A percentile compares a stretch with the other conserved stretches of the same genome.
Conservation (phyloP, 2,797 vertebrate species). For the Knipowitschia caucasica region DNA sequence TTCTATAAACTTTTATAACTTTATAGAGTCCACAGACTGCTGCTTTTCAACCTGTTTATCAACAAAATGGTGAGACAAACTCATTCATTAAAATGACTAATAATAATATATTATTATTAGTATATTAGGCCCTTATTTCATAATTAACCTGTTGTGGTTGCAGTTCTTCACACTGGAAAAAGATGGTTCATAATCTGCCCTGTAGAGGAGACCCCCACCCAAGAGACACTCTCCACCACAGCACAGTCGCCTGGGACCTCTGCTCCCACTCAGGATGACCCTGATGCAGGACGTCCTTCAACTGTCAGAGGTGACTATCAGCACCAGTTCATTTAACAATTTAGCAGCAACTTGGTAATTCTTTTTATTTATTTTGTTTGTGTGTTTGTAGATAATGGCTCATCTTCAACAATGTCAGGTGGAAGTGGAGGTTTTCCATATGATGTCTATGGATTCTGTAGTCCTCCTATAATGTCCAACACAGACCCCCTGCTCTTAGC, state of each 20-base stretch:
- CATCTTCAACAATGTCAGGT: slow-evolving; percentile 75
- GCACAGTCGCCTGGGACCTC: slow-evolving; percentile 64
- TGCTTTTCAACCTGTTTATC: slow-evolving; percentile 84
- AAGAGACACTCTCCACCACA: slow-evolving; percentile 72
- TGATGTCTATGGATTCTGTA: slow-evolving; percentile 73
- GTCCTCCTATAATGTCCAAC: slow-evolving; percentile 72
- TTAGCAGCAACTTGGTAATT: too few species aligned
- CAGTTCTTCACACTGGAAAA: slow-evolving; percentile 96
- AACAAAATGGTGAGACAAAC: slow-evolving; percentile 87
- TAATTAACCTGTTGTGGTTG: slow-evolving; percentile 5
- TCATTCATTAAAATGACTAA: not conserved
- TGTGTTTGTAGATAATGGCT: slow-evolving; percentile 69
- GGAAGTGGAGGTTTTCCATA: slow-evolving; percentile 72
- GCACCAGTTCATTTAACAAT: too few species aligned
- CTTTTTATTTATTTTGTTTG: too few species aligned
- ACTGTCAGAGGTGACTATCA: slow-evolving; percentile 67
- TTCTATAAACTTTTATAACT: slow-evolving; percentile 18
- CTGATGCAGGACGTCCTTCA: slow-evolving; percentile 59
- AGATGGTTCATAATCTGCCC: slow-evolving; percentile 99
- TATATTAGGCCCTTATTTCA: not conserved
- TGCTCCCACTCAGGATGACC: slow-evolving; percentile 59
- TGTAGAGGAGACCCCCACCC: slow-evolving; percentile 87
- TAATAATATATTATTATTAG: not conserved
- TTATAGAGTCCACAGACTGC: slow-evolving; percentile 73
- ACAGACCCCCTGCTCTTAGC: slow-evolving; percentile 73